Base-by-base conservation (phyloP, 2,888 invertebrate species). In the Sesamia inferens region DNA sequence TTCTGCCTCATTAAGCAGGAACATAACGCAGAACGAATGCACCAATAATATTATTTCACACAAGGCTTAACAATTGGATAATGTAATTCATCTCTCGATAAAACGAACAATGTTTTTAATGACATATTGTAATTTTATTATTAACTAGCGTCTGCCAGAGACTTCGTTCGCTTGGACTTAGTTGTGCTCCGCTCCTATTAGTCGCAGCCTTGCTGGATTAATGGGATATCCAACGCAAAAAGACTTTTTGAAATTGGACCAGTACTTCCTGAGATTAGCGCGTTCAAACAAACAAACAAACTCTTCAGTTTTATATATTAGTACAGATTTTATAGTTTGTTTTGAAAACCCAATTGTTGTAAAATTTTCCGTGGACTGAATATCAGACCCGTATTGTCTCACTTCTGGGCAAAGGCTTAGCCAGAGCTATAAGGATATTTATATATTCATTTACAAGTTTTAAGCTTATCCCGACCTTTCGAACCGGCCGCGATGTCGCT, bases 11-110 rank as follows among this genome's bases (percentile, higher is more conserved):
- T 70, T 72, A 65, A 72, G 22, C 62, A 68, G n/a, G 16, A 65
- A 80, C 54, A 68, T 11, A 76, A 83, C 39, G 31, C 19, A 57
- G 47, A 65, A 63, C n/a, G 63, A 62, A 71, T 31, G 58, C 48
- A 70, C 24, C 48, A 58, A 70, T 79, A 65, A 62, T 77, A 42
- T 54, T 62, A 61, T 82, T 82, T 66, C 39, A 73, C 42, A 48
- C 42, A 11, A 42, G 39, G 61, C 57, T 68, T 65, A 55, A 78
- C 57, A 57, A 69, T 59, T 58, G 62, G 44, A 59, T 66, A 58
- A 58, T 81, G 51, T 76, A 63, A 70, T 66, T 57, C 51, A 55
- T 70, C 19, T 77, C 48, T 62, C 42, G 54, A 19, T 78, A 71
- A 24, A 78, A 61, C 47, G 47, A 55, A 57, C 57, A 71, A 59